Evolutionary conservation across 2,113 vertebrate genomes (phyloP).

Genomic region (Neolamprologus caudopunctatus): DNA sequence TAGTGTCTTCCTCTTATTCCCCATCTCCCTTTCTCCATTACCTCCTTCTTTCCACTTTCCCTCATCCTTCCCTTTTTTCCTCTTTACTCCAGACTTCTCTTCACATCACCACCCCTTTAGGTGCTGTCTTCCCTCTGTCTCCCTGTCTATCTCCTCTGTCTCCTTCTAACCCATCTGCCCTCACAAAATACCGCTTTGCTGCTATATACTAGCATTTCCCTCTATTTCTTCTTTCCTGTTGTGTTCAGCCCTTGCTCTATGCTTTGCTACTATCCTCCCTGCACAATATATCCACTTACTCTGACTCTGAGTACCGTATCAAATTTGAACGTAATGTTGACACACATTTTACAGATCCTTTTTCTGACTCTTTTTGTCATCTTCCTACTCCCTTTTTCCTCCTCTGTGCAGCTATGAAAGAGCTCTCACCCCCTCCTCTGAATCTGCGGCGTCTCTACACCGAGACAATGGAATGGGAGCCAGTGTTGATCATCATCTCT

Average conservation of each 20-base stretch:
- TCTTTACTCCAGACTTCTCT: background rate
- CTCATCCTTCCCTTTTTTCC: background rate
- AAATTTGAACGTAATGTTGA: background rate
- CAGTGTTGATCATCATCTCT: constrained; percentile 93
- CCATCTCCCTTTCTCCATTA: background rate
- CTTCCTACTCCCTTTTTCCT: background rate
- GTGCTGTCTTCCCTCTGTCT: background rate
- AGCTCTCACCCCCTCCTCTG: constrained; percentile 85
- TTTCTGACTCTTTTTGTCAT: background rate
- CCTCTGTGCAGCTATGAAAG: constrained; percentile 78
- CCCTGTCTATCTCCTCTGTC: background rate
- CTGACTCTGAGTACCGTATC: background rate
- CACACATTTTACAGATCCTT: background rate
- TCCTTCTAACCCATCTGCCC: background rate
- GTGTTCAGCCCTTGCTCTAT: background rate
- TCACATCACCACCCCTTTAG: background rate
- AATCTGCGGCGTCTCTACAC: constrained; percentile 85
- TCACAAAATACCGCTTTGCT: background rate
- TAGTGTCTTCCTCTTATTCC: background rate
- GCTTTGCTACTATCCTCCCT: background rate
- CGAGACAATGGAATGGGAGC: constrained; percentile 88
- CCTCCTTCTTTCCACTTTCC: background rate
- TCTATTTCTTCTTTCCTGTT: background rate
- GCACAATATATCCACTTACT: background rate
- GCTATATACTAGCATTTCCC: background rate